phyloP scores from a whole-genome alignment of 2,797 vertebrate species.

The Neopelma chrysocephalum region DNA sequence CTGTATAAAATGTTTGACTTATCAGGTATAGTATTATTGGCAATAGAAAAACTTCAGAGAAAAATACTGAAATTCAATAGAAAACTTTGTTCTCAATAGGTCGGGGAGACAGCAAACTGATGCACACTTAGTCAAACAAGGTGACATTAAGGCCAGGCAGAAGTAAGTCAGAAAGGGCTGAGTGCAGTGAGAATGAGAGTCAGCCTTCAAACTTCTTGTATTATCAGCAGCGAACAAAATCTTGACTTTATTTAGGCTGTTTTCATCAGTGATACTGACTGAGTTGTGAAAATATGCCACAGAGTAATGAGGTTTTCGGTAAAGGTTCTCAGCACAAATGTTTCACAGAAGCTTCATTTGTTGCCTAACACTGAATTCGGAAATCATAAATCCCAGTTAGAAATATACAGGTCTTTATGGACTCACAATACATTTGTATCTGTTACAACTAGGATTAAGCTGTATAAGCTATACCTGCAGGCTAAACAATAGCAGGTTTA shows the following conservation, averaged over 20 bases:
- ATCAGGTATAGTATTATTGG: not conserved
- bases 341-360: constrained; percentile 29
- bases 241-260: not conserved
- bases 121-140: not conserved
- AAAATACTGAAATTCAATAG: not conserved
- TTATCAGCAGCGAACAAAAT: not conserved
- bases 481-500: constrained; percentile 38
- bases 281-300: not conserved
- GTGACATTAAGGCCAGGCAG: not conserved
- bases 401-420: constrained; percentile 15
- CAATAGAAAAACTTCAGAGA: not conserved
- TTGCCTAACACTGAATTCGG: not conserved
- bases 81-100: not conserved
- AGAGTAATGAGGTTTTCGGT: constrained; percentile 3
- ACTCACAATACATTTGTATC: constrained; percentile 19
- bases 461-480: not conserved
- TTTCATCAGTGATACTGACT: not conserved
- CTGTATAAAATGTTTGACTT: not conserved
- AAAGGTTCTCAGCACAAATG: not conserved
- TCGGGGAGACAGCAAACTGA: not conserved
- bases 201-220: not conserved
- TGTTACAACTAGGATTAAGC: constrained; percentile 14
- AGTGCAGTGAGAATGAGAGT: not conserved
- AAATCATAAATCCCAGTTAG: constrained; percentile 35
- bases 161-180: not conserved